phyloP scores from a whole-genome alignment of 2,888 invertebrate genomes.

The Phragmatobia fuliginosa region DNA sequence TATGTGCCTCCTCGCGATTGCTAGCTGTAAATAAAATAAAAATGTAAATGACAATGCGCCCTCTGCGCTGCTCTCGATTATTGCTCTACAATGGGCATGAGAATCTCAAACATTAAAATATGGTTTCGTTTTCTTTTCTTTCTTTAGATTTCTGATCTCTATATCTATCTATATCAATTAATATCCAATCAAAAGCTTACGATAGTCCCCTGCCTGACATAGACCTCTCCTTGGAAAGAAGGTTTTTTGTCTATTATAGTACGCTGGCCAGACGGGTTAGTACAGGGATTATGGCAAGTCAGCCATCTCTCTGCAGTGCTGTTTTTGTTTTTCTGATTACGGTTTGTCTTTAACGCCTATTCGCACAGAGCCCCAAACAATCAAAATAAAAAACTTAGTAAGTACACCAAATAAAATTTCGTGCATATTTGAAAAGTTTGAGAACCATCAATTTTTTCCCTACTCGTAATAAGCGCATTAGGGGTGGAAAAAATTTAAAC shows the following conservation, averaged over 20 bases:
- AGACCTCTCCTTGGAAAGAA: no score
- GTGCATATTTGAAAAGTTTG: slow-evolving; percentile 73
- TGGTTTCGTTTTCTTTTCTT: background rate
- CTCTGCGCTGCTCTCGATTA: slow-evolving; percentile 48
- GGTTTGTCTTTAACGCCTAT: slow-evolving; percentile 5
- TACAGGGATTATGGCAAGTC: no score
- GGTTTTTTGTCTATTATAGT: no score
- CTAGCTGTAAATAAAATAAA: slow-evolving; percentile 64
- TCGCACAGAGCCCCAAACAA: slow-evolving; percentile 2
- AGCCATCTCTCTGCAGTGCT: no score
- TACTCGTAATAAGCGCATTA: slow-evolving; percentile 86
- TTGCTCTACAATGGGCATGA: slow-evolving; percentile 43
- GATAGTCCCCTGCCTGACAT: no score
- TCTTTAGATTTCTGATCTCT: background rate
- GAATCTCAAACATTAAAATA: slow-evolving; percentile 46
- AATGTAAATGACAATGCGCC: slow-evolving; percentile 58
- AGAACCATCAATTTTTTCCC: slow-evolving; percentile 77
- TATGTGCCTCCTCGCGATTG: slow-evolving; percentile 52
- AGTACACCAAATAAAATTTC: slow-evolving; percentile 74
- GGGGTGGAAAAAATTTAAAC: slow-evolving; percentile 77
- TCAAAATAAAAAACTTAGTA: slow-evolving; percentile 37
- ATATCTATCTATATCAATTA: background rate
- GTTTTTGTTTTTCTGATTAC: background rate
- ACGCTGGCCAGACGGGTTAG: no score
- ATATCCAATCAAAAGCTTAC: no score